Percentiles rank a stretch among this genome's conserved stretches.
These are phyloP conservation scores for Troilus luridus DNA, from an alignment of 2,888 invertebrate genomes.

Conservation along the genomic window DNA sequence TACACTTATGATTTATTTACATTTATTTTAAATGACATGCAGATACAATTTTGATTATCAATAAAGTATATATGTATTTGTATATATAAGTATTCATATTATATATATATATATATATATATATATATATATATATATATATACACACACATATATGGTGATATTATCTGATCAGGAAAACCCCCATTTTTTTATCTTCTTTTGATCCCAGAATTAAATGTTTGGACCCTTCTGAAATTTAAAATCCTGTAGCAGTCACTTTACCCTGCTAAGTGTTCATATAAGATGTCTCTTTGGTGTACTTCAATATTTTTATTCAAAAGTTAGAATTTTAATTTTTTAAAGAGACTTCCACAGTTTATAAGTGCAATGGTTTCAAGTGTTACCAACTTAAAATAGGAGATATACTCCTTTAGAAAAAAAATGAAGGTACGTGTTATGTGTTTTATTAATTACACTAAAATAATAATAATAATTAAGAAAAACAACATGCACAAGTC, in stretches of 20 bases:
- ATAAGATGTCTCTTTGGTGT: background rate
- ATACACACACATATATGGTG: slow-evolving; percentile 12
- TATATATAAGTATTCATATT: background rate
- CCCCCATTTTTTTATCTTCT: background rate
- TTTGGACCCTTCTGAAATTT: slow-evolving; percentile 50
- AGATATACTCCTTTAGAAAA: background rate
- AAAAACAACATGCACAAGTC: slow-evolving; percentile 5
- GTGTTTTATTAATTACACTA: background rate
- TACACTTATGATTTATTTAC: slow-evolving; percentile 39
- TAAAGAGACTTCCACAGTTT: slow-evolving; percentile 5
- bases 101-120: background rate
- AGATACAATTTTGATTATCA: slow-evolving; percentile 30
- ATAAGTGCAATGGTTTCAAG: background rate
- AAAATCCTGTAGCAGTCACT: background rate
- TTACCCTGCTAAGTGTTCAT: background rate
- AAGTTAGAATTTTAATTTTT: background rate
- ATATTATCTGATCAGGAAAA: slow-evolving; percentile 55
- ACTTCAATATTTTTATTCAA: background rate
- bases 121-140: background rate
- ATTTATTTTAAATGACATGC: slow-evolving; percentile 38
- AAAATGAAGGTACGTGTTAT: background rate
- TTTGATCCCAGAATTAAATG: slow-evolving; percentile 49
- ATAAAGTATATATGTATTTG: slow-evolving; percentile 31
- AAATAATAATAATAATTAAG: background rate
- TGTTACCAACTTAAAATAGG: background rate